Conservation (phyloP, 2,888 invertebrate species). For the Rugalucina vietnamica region DNA sequence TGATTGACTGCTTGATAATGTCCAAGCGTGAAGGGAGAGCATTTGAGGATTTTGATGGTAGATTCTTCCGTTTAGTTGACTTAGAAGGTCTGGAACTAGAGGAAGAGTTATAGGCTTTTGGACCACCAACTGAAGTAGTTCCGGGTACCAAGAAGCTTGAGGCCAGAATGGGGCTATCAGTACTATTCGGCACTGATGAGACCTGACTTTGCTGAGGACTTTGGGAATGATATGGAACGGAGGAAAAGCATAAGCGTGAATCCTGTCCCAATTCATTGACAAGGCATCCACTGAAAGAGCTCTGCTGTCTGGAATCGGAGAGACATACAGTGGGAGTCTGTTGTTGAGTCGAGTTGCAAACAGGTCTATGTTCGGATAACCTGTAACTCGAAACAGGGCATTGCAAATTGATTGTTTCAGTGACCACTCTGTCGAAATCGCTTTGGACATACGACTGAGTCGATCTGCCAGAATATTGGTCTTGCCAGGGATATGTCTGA, state of each 20-base stretch:
- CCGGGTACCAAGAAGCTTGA: not conserved
- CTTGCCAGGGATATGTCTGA: conserved; percentile 30
- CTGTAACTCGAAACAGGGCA: too few relatives aligned
- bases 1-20: too few relatives aligned
- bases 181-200: not conserved
- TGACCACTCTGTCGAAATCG: not conserved
- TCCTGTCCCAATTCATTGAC: conserved; percentile 10
- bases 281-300: too few relatives aligned
- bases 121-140: not conserved
- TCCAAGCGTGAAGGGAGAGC: too few relatives aligned
- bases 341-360: conserved; percentile 7
- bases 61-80: not conserved
- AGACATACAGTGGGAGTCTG: not conserved
- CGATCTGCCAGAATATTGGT: conserved; percentile 6
- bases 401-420: not conserved
- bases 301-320: not conserved
- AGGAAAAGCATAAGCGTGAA: conserved; percentile 20
- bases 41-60: not conserved
- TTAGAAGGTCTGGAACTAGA: not conserved
- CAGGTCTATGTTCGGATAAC: too few relatives aligned
- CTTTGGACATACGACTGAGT: not conserved
- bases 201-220: not conserved
- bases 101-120: not conserved
- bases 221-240: not conserved
- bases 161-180: conserved; percentile 3